Evolutionary conservation across 2,888 invertebrate genomes (phyloP).

Genomic region (Xanthorhoe spadicearia): DNA sequence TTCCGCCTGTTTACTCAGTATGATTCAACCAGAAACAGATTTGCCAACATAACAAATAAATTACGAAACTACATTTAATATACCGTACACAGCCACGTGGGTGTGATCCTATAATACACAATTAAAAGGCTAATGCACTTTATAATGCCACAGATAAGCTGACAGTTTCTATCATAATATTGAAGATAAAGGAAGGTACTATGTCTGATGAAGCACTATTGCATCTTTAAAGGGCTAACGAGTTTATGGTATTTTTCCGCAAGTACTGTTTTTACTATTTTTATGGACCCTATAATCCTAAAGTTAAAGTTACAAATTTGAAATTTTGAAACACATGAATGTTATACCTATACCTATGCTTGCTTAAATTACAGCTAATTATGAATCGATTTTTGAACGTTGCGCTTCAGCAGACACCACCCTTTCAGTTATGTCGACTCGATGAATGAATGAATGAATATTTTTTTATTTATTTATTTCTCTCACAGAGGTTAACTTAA

Average conservation of each 20-base stretch:
- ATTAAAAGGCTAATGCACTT: conserved; percentile 72
- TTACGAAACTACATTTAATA: conserved; percentile 46
- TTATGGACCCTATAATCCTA: too few relatives aligned
- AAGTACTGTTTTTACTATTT: background rate
- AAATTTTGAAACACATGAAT: too few relatives aligned
- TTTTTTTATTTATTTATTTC: too few relatives aligned
- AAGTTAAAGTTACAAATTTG: too few relatives aligned
- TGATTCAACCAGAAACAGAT: conserved; percentile 38
- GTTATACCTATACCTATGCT: too few relatives aligned
- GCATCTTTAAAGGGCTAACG: background rate
- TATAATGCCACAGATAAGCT: conserved; percentile 50
- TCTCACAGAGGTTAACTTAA: too few relatives aligned
- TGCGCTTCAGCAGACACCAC: too few relatives aligned
- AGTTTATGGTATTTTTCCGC: background rate
- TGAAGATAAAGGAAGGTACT: conserved; percentile 45
- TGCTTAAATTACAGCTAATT: too few relatives aligned
- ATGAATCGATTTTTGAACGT: too few relatives aligned
- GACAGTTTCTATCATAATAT: conserved; percentile 38
- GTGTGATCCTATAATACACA: conserved; percentile 65
- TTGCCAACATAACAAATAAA: conserved; percentile 41
- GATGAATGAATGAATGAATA: too few relatives aligned
- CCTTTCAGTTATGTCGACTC: too few relatives aligned
- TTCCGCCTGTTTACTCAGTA: conserved; percentile 23
- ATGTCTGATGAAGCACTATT: conserved; percentile 3
- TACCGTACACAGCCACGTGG: conserved; percentile 53